These are phyloP conservation scores for Cossypha polioptera DNA, from an alignment of 2,797 vertebrate genomes.

Conservation along the genomic window DNA sequence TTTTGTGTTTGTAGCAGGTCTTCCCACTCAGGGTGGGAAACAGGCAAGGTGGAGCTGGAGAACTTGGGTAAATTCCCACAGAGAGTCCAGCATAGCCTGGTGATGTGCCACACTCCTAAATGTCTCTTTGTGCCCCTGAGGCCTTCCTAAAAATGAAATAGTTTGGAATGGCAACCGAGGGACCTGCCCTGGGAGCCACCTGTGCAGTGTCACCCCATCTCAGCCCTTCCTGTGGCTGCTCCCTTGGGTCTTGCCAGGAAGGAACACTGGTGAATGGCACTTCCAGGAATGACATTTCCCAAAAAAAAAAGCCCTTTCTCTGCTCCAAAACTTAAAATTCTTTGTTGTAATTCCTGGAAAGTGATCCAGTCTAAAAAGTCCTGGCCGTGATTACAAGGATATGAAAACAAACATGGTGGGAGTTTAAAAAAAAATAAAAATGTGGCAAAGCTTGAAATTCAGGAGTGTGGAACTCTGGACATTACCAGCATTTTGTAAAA, in stretches of 20 bases:
- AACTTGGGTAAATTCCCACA: not conserved
- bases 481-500: not conserved
- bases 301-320: not conserved
- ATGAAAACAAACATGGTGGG: not conserved
- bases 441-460: not conserved
- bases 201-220: not conserved
- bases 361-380: not conserved
- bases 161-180: fast-evolving
- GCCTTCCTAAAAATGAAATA: not conserved
- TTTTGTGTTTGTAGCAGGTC: not conserved
- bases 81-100: fast-evolving
- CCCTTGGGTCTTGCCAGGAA: not conserved
- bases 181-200: not conserved
- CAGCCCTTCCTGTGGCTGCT: not conserved
- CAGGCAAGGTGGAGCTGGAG: not conserved
- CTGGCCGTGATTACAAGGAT: fast-evolving
- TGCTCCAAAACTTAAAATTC: not conserved
- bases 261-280: not conserved
- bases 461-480: not conserved
- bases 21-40: not conserved
- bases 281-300: not conserved
- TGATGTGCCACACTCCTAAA: fast-evolving
- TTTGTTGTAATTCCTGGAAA: not conserved
- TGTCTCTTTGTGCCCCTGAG: not conserved
- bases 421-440: not conserved